These are phyloP conservation scores for Caenorhabditis sp. DNA, from an alignment of 2,888 invertebrate genomes.

Conservation along the genomic window DNA sequence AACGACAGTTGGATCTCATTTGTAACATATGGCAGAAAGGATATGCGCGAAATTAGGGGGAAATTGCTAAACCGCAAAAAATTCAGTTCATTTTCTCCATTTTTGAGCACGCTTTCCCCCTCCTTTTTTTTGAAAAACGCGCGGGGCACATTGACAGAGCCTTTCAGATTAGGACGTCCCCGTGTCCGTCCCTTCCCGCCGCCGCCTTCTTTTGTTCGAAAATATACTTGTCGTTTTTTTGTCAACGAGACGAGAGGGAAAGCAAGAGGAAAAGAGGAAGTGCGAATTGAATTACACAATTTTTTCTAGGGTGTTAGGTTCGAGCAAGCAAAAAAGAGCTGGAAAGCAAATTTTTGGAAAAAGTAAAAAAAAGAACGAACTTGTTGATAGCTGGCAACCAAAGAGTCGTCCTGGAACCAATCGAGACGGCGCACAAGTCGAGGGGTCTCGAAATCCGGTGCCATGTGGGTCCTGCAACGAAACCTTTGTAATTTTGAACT, in stretches of 20 bases:
- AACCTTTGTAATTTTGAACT: not conserved
- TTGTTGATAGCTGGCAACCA: constrained; percentile 74
- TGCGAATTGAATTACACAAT: constrained; percentile 38
- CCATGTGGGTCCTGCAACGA: constrained; percentile 75
- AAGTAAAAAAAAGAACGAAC: constrained; percentile 18
- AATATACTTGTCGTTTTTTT: constrained; percentile 48
- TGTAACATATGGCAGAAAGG: constrained; percentile 41
- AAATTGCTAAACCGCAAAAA: constrained; percentile 1
- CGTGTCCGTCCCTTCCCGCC: not conserved
- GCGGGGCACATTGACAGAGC: constrained; percentile 23
- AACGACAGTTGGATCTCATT: constrained; percentile 19
- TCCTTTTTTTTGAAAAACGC: constrained; percentile 14
- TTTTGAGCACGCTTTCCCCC: not conserved
- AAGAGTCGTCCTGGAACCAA: constrained; percentile 76
- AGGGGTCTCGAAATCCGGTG: constrained; percentile 78
- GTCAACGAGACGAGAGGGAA: constrained; percentile 14
- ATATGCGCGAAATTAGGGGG: too few species aligned
- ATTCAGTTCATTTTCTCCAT: not conserved
- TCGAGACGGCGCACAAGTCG: constrained; percentile 77
- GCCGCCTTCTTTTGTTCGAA: constrained; percentile 35
- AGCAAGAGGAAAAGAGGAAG: constrained; percentile 18
- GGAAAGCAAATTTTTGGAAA: too few species aligned
- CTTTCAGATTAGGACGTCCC: constrained; percentile 49
- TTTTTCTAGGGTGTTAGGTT: too few species aligned
- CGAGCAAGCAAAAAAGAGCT: not conserved